Evolutionary conservation across 2,797 vertebrate genomes (phyloP).

Genomic region (Manis crassicaudata): DNA sequence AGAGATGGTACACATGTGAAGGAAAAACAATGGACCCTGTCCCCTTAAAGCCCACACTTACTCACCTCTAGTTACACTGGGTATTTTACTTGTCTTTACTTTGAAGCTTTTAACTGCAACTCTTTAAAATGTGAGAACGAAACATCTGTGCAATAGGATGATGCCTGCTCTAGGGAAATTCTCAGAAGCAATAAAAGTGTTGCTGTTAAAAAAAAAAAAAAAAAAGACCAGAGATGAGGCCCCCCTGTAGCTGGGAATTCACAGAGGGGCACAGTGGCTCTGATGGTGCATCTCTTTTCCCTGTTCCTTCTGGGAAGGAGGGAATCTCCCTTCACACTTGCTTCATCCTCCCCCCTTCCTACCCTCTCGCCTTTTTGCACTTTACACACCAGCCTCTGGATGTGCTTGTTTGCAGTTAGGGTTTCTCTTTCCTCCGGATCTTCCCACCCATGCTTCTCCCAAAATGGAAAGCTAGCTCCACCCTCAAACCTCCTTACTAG

Average conservation of each 20-base stretch:
- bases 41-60: not conserved
- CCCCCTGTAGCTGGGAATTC: not conserved
- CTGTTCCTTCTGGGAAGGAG: not conserved
- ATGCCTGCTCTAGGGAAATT: constrained; percentile 79
- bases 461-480: not conserved
- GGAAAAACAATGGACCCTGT: not conserved
- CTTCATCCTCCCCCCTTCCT: not conserved
- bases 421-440: not conserved
- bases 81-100: not conserved
- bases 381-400: not conserved
- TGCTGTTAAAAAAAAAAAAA: constrained; percentile 14
- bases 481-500: not conserved
- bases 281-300: not conserved
- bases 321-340: not conserved
- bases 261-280: too few species aligned
- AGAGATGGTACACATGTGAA: not conserved
- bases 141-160: constrained; percentile 80
- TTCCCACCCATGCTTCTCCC: not conserved
- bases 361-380: not conserved
- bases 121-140: constrained; percentile 72
- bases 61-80: not conserved
- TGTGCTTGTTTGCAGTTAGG: not conserved
- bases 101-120: constrained; percentile 41
- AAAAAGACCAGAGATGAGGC: not conserved
- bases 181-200: constrained; percentile 85